phyloP scores from a whole-genome alignment of 35 echinoderm and acorn worm species.

The Chiridota heheva region DNA sequence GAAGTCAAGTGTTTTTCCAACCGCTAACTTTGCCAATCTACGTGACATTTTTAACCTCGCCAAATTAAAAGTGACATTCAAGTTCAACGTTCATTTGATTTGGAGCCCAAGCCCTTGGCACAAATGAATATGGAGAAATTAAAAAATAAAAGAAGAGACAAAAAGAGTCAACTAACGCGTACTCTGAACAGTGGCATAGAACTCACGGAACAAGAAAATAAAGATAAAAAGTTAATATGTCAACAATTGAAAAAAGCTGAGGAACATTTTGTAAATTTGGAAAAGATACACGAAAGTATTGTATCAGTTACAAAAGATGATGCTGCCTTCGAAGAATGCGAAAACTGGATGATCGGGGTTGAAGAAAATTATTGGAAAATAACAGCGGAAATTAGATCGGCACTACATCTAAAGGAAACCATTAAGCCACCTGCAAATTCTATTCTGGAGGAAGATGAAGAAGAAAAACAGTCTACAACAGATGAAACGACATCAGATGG shows the following conservation, averaged over 20 bases:
- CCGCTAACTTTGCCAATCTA: too few species aligned
- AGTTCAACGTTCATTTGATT: too few species aligned
- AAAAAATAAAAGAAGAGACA: not conserved
- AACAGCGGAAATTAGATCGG: not conserved
- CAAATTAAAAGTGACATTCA: too few species aligned
- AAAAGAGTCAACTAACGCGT: not conserved
- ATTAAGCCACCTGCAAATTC: not conserved
- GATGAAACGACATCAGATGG: not conserved
- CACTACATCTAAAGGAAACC: not conserved
- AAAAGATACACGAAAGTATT: not conserved
- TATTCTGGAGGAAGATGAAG: not conserved
- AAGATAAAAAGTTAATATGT: not conserved
- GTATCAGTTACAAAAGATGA: constrained; percentile 5
- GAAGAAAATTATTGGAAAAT: constrained; percentile 7
- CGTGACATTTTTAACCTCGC: too few species aligned
- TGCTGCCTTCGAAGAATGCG: not conserved
- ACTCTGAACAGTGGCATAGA: not conserved
- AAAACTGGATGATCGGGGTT: constrained; percentile 18
- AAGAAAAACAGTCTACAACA: not conserved
- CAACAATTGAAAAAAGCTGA: constrained; percentile 5
- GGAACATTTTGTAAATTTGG: not conserved
- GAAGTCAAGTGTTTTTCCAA: too few species aligned
- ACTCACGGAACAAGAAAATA: not conserved
- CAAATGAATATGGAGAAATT: not conserved
- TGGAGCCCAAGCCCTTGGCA: too few species aligned